Evolutionary conservation across 2,888 invertebrate species (phyloP).

Genomic region (Empis stercorea): DNA sequence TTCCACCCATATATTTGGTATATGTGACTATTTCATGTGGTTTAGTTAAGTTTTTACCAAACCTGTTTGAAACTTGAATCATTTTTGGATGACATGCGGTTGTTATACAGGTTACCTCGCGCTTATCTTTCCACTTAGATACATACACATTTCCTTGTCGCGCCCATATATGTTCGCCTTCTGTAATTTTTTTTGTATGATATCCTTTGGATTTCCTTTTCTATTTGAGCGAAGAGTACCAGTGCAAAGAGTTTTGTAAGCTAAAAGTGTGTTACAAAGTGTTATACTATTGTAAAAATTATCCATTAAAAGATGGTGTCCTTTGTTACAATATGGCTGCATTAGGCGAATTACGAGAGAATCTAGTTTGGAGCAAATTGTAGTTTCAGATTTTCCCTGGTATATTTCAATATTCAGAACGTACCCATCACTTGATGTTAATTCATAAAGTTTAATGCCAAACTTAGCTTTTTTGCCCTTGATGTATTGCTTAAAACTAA

Average conservation of each 20-base stretch:
- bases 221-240: conserved; percentile 3
- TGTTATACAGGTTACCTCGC: too few relatives aligned
- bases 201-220: conserved; percentile 4
- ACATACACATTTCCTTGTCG: not conserved
- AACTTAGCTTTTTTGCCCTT: not conserved
- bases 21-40: too few relatives aligned
- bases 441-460: not conserved
- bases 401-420: not conserved
- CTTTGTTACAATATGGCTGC: conserved; percentile 1
- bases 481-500: not conserved
- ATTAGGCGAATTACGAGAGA: not conserved
- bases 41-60: too few relatives aligned
- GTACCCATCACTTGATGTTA: not conserved
- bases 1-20: too few relatives aligned
- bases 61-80: too few relatives aligned
- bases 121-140: not conserved
- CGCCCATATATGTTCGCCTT: conserved; percentile 2
- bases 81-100: too few relatives aligned
- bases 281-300: conserved; percentile 9
- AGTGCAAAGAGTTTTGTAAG: conserved; percentile 2
- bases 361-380: not conserved
- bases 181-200: conserved; percentile 5
- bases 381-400: not conserved
- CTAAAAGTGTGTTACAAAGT: conserved; percentile 2
- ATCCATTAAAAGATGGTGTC: conserved; percentile 8